Evolutionary conservation across 2,888 invertebrate species (phyloP).

Genomic region (Sceliomorpha sp.): DNA sequence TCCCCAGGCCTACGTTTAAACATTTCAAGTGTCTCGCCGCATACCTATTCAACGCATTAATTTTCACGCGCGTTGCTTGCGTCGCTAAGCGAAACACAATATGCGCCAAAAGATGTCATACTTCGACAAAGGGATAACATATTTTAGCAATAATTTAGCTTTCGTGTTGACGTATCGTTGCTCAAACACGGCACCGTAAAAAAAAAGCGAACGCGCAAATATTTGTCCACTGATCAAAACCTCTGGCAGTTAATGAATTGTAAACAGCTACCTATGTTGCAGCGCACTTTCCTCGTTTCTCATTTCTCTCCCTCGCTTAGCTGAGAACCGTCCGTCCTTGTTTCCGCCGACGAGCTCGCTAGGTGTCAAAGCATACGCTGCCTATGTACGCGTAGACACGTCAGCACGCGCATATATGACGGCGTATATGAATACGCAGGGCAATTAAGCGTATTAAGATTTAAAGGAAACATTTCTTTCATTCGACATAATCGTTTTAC

Average conservation of each 20-base stretch:
- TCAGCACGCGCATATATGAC: slow-evolving; percentile 35
- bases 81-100: slow-evolving; percentile 2
- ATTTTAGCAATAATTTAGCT: slow-evolving; percentile 54
- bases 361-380: slow-evolving; percentile 36
- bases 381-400: slow-evolving; percentile 5
- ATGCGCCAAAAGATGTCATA: slow-evolving; percentile 1
- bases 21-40: neutral
- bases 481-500: slow-evolving; percentile 19
- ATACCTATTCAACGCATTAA: slow-evolving; percentile 3
- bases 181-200: slow-evolving; percentile 13
- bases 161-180: slow-evolving; percentile 22
- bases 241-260: slow-evolving; percentile 70
- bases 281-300: slow-evolving; percentile 11
- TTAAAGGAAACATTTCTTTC: slow-evolving; percentile 35
- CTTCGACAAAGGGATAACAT: slow-evolving; percentile 22
- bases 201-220: slow-evolving; percentile 62
- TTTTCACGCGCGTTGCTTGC: slow-evolving; percentile 5
- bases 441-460: slow-evolving; percentile 37
- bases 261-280: slow-evolving; percentile 60
- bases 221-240: slow-evolving; percentile 69
- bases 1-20: too few relatives aligned
- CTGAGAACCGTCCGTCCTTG: slow-evolving; percentile 21
- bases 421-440: slow-evolving; percentile 10
- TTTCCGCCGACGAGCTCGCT: slow-evolving; percentile 13
- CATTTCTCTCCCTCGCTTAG: slow-evolving; percentile 4